These are phyloP conservation scores for Drosophila arawakana DNA, from an alignment of 1,140 invertebrate genomes.

Conservation along the genomic window DNA sequence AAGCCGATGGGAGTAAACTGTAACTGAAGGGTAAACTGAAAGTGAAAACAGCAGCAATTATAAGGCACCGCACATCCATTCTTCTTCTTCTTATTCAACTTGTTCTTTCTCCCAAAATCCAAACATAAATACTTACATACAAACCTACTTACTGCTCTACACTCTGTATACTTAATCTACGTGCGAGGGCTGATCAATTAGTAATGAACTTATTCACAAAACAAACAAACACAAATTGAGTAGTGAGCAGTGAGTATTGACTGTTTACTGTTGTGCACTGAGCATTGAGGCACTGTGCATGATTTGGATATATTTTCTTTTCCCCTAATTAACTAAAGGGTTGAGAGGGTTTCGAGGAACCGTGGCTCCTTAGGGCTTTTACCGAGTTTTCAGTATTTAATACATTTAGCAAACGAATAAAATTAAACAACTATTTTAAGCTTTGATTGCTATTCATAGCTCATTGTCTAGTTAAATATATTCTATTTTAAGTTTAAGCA, in stretches of 20 bases:
- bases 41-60: conserved; percentile 76
- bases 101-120: neutral
- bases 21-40: conserved; percentile 27
- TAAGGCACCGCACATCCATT: conserved; percentile 51
- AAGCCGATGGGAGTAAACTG: conserved; percentile 19
- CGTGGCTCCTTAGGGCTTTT: neutral
- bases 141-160: neutral
- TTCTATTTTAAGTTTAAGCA: no score
- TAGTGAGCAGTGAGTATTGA: neutral
- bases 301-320: neutral
- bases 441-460: no score
- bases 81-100: neutral
- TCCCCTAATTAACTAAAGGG: conserved; percentile 12
- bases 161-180: conserved; percentile 40
- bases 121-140: neutral
- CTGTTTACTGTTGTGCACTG: neutral
- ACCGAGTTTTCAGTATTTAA: neutral
- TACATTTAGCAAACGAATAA: neutral
- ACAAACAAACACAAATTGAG: conserved; percentile 23
- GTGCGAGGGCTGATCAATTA: conserved; percentile 33
- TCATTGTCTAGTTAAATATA: no score
- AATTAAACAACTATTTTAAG: neutral
- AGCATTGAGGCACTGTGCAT: neutral
- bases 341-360: neutral
- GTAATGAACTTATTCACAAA: conserved; percentile 45